Evolutionary conservation across 2,888 invertebrate species (phyloP).

Genomic region (Disparrhopalites patrizii): DNA sequence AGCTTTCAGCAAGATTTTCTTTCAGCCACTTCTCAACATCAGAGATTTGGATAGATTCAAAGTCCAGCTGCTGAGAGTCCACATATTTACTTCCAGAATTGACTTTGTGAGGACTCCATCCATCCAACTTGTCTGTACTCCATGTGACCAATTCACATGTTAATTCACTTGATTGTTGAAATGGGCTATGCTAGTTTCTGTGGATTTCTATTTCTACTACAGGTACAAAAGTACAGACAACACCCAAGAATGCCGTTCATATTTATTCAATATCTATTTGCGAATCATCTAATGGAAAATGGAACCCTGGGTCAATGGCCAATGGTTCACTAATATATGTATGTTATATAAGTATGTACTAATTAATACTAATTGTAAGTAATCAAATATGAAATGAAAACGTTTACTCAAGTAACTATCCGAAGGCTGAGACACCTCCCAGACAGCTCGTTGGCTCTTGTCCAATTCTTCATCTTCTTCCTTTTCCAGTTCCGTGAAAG

Average conservation of each 20-base stretch:
- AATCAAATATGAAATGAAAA: background rate
- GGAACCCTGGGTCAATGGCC: too few relatives aligned
- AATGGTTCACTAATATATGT: too few relatives aligned
- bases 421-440: slow-evolving; percentile 1
- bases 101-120: background rate
- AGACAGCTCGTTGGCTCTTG: background rate
- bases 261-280: too few relatives aligned
- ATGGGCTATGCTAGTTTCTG: too few relatives aligned
- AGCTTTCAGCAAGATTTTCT: slow-evolving; percentile 2
- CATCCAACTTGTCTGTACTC: slow-evolving; percentile 6
- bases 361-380: background rate
- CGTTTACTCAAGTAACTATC: slow-evolving; percentile 2
- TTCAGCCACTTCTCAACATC: slow-evolving; percentile 8
- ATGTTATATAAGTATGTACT: background rate
- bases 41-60: background rate
- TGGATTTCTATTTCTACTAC: too few relatives aligned
- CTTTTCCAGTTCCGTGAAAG: too few relatives aligned
- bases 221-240: too few relatives aligned
- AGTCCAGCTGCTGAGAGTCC: background rate
- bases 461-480: too few relatives aligned
- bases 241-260: too few relatives aligned
- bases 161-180: too few relatives aligned
- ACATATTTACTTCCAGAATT: background rate
- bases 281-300: too few relatives aligned
- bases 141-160: too few relatives aligned